A percentile compares a stretch with the other conserved stretches of the same genome.
These are phyloP conservation scores for Lordiphosa collinella DNA, from an alignment of 1,140 invertebrate genomes.

Conservation along the genomic window DNA sequence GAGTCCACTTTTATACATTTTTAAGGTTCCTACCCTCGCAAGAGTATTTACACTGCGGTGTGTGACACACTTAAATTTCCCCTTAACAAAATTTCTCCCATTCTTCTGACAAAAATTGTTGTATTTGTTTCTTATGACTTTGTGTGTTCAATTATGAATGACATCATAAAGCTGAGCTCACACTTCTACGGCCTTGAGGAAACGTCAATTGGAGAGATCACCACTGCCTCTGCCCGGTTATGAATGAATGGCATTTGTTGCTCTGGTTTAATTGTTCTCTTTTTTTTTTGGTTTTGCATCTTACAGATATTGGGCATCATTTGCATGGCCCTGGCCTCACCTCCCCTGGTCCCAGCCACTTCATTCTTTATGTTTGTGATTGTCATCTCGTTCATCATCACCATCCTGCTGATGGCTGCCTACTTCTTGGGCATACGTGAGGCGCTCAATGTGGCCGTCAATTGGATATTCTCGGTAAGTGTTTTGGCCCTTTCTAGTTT, in stretches of 20 bases:
- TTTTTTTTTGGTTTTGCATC: slow-evolving; percentile 28
- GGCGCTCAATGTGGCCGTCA: slow-evolving; percentile 87
- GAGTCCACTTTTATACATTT: too few species aligned
- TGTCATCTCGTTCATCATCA: slow-evolving; percentile 89
- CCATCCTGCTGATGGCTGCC: slow-evolving; percentile 89
- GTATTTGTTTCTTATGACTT: not conserved
- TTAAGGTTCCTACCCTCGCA: too few species aligned
- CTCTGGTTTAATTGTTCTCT: not conserved
- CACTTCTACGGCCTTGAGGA: not conserved
- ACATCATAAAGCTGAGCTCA: slow-evolving; percentile 25
- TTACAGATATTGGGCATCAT: slow-evolving; percentile 90
- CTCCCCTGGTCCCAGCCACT: slow-evolving; percentile 82
- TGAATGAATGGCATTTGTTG: not conserved
- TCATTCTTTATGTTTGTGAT: slow-evolving; percentile 92
- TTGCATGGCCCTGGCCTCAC: slow-evolving; percentile 88
- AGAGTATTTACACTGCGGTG: too few species aligned
- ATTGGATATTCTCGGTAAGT: slow-evolving; percentile 89
- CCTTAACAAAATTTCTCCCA: not conserved
- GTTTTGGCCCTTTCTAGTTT: too few species aligned
- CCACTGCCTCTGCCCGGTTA: slow-evolving; percentile 7
- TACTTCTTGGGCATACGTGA: slow-evolving; percentile 90
- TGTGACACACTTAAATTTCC: too few species aligned
- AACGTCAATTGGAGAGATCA: slow-evolving; percentile 29
- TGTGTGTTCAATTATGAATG: slow-evolving; percentile 36
- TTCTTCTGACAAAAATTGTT: not conserved